Base-by-base conservation (phyloP, 30 jellyfish, hydroid and myxozoan species). In the Pelagia noctiluca region DNA sequence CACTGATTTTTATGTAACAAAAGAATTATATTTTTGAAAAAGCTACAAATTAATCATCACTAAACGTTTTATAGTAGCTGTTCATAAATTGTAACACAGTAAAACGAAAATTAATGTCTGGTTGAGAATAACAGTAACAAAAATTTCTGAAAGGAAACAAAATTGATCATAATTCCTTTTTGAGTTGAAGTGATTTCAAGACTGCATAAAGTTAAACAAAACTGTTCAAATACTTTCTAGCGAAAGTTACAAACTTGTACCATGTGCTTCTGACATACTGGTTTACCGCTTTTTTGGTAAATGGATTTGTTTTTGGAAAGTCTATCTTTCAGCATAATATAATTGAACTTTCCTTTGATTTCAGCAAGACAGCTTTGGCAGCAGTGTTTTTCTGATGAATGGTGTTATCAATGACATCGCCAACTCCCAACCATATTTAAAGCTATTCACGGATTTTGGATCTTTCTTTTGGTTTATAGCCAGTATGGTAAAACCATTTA, bases 381-480 rank as follows among this genome's bases (percentile, higher is more conserved):
- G 25, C 71, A 32, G n/a, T 21, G 71, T 21, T 32, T 54, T 54
- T 54, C 71, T 54, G 38, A 72, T 46, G 63, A 32, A 25, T 13
- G 84, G 84, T 46, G 75, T 72, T 25, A 72, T 50, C 77, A 72
- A 4, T 72, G 54, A 29, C 83, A 76, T 47, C 5, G 47, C 88
- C 63, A 76, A 60, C 74, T 76, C 88, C 53, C 47, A 35, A 60
- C 88, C 66, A 53, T 4, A 50, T 76, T 76, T 64, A 76, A 76
- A 76, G 12, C 33, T 23, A 48, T 76, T 35, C 33, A 46, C 35
- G 13, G 24, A 19, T 28, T 19, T 63, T 7, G 88, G 88, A 76
- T 67, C 62, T 33, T 42, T 67, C 29, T 84, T 84, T 22, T 67
- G 80, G 63, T 67, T 70, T 24, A 81, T 71, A 11, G 89, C 80